A percentile compares a stretch with the other conserved stretches of the same genome.
Evolutionary conservation across 2,888 invertebrate genomes (phyloP).

Genomic region (Leptinotarsa juncta): DNA sequence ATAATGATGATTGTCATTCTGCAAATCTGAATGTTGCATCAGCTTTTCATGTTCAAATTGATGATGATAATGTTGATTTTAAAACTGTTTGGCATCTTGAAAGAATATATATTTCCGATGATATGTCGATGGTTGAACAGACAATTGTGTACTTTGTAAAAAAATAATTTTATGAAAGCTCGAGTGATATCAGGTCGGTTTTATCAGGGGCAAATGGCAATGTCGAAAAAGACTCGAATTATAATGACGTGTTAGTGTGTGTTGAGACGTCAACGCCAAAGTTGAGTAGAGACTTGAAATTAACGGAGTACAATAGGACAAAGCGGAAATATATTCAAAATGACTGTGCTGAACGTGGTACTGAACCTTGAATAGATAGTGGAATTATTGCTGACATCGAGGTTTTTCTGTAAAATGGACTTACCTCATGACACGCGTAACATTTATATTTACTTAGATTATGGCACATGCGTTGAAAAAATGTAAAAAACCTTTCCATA

Average conservation of each 20-base stretch:
- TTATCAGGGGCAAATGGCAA: neutral
- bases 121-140: neutral
- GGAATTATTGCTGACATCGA: neutral
- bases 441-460: neutral
- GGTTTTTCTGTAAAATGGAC: neutral
- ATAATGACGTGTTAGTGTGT: neutral
- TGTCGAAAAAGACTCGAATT: neutral
- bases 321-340: neutral
- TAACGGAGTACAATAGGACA: neutral
- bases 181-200: neutral
- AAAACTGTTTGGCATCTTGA: neutral
- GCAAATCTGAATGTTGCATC: neutral
- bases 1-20: neutral
- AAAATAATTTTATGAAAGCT: neutral
- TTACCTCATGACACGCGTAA: neutral
- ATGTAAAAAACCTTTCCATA: neutral
- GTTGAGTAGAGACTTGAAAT: neutral
- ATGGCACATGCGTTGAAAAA: neutral
- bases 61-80: neutral
- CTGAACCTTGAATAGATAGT: neutral
- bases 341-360: neutral
- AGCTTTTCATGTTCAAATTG: neutral
- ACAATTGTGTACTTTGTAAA: neutral
- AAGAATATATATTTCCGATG: neutral
- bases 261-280: neutral